These are phyloP conservation scores for Eumacrocentrus americanus DNA, from an alignment of 2,888 invertebrate genomes.

Conservation along the genomic window DNA sequence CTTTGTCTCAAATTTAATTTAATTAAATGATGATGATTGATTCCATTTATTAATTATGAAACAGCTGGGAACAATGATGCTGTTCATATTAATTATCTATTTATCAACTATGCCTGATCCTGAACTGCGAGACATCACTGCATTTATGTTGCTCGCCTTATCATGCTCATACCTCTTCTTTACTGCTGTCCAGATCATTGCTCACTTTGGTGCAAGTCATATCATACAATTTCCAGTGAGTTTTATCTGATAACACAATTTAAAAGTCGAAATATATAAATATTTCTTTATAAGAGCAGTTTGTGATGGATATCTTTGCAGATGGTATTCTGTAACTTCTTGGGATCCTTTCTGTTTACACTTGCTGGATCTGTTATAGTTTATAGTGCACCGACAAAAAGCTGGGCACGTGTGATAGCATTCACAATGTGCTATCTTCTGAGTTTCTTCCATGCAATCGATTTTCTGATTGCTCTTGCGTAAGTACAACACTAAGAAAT, in stretches of 20 bases:
- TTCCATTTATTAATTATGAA: too few species aligned
- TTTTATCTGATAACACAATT: conserved; percentile 11
- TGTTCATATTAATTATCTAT: conserved; percentile 44
- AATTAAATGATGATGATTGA: too few species aligned
- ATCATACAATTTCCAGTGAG: conserved; percentile 44
- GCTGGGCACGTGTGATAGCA: conserved; percentile 34
- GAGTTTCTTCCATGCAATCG: conserved; percentile 44
- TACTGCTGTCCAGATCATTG: conserved; percentile 46
- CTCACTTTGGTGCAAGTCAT: conserved; percentile 39
- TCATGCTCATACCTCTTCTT: conserved; percentile 46
- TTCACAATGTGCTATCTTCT: conserved; percentile 41
- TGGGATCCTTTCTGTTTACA: conserved; percentile 46
- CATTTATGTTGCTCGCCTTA: conserved; percentile 42
- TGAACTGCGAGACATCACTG: conserved; percentile 34
- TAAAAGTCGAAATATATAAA: background rate
- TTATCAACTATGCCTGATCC: conserved; percentile 32
- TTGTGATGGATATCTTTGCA: conserved; percentile 37
- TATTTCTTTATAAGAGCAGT: conserved; percentile 6
- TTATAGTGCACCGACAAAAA: conserved; percentile 20
- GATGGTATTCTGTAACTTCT: conserved; percentile 48
- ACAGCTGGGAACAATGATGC: conserved; percentile 37
- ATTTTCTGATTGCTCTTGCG: conserved; percentile 42
- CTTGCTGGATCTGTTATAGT: conserved; percentile 40
- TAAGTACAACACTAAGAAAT: conserved; percentile 38
- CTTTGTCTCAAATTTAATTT: too few species aligned